Evolutionary conservation across 1,140 invertebrate genomes (phyloP), one percentile per base, ranked within the genome.

Genomic region (Orchestia grillus): DNA sequence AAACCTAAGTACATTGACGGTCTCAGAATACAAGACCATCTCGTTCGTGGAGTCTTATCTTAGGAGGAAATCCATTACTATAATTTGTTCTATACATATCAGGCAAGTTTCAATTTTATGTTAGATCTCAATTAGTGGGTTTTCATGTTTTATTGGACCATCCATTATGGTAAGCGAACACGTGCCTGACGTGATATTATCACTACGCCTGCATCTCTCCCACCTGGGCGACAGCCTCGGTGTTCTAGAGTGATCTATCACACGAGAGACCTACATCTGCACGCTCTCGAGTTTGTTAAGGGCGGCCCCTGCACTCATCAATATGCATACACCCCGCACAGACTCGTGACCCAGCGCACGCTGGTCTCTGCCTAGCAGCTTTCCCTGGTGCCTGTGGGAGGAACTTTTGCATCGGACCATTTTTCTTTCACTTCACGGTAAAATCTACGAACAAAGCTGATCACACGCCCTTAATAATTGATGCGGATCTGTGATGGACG

Each of bases 401-500:
- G 41, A 42, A 91, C 28, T 91, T 91, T 91, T 91, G 88, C 44
- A 42, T 91, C 88, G 88, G 19, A 91, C 41, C 88, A 44, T 91
- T 42, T 91, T 28, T 91, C 88, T 91, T 91, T 91, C 28, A 91
- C 36, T 42, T 42, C 41, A 43, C 88, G 41, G 88, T 19, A 4
- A 91, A 91, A 91, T 28, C 23, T 40, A 23, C 41, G 88, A 28
- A 42, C 88, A 91, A 91, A 41, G 41, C 44, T 91, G 88, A 42
- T 91, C 41, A 36, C 88, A 15, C 88, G 88, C 88, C 88, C 88
- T 43, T 15, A 43, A 91, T 91, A 91, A 91, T 91, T 44, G 88
- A 91, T 91, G 88, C 41, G 41, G 88, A 91, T 91, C 88, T 42
- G 88, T 91, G 88, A 44, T 44, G 41, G 88, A 42, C 44, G 41